Evolutionary conservation across 2,888 invertebrate genomes (phyloP).

Genomic region (Clostera curtula): DNA sequence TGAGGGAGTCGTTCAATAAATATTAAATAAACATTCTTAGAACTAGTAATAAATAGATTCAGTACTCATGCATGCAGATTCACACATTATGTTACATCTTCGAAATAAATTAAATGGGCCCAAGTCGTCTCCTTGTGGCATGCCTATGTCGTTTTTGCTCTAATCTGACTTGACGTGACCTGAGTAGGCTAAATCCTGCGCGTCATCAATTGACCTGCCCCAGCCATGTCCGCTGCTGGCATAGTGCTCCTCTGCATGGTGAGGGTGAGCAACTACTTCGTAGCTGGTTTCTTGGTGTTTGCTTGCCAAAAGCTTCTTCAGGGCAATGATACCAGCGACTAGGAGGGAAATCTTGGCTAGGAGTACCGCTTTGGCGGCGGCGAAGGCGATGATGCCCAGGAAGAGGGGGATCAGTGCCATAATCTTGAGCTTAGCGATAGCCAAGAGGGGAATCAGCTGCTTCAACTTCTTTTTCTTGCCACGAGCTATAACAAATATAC

Average conservation of each 20-base stretch:
- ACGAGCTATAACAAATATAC: conserved; percentile 72
- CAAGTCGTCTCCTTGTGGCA: conserved; percentile 29
- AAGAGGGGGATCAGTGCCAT: conserved; percentile 85
- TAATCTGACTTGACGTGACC: conserved; percentile 65
- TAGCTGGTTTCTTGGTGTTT: conserved; percentile 82
- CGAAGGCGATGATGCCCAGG: conserved; percentile 82
- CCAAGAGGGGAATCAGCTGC: conserved; percentile 82
- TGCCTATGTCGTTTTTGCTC: conserved; percentile 19
- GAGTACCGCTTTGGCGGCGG: conserved; percentile 90
- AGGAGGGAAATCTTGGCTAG: conserved; percentile 88
- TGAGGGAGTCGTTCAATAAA: conserved; percentile 52
- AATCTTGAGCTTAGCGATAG: conserved; percentile 85
- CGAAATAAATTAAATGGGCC: conserved; percentile 26
- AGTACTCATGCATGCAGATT: conserved; percentile 24
- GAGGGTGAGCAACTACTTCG: conserved; percentile 83
- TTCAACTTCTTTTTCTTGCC: conserved; percentile 88
- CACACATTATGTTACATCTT: conserved; percentile 17
- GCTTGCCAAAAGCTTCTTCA: conserved; percentile 81
- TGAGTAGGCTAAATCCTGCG: conserved; percentile 76
- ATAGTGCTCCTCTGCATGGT: conserved; percentile 74
- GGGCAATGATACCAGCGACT: conserved; percentile 81
- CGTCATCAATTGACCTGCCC: conserved; percentile 74
- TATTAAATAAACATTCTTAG: conserved; percentile 61
- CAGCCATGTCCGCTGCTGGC: conserved; percentile 77
- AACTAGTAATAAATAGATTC: conserved; percentile 53